These are phyloP conservation scores for Amphipoea lucens DNA, from an alignment of 2,888 invertebrate genomes.

Conservation along the genomic window DNA sequence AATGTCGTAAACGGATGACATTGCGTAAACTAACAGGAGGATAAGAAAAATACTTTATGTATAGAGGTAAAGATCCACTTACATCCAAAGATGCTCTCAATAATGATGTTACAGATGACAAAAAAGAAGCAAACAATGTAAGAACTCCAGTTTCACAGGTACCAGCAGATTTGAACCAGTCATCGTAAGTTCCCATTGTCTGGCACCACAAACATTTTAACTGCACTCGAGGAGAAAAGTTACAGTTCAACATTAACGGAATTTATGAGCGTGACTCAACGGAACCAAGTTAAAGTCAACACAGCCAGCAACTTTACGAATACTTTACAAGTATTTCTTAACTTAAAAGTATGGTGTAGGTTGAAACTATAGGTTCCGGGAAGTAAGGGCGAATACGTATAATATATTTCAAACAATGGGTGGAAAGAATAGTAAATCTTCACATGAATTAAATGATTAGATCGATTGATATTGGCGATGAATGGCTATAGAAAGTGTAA, in stretches of 20 bases:
- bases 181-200: conserved; percentile 46
- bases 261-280: conserved; percentile 60
- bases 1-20: not conserved
- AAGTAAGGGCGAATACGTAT: not conserved
- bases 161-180: conserved; percentile 34
- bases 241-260: conserved; percentile 50
- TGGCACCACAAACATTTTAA: conserved; percentile 48
- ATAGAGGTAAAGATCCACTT: not conserved
- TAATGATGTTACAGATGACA: not conserved
- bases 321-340: conserved; percentile 51
- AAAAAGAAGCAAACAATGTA: conserved; percentile 13
- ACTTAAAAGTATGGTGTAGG: conserved; percentile 19
- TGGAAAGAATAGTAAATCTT: not conserved
- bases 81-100: not conserved
- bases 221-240: conserved; percentile 58
- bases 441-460: not conserved
- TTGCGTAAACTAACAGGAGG: not conserved
- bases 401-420: not conserved
- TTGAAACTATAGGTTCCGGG: conserved; percentile 5
- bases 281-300: conserved; percentile 44
- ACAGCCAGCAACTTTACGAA: conserved; percentile 33
- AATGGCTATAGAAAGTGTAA: not conserved
- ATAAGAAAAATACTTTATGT: not conserved
- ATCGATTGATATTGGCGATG: not conserved
- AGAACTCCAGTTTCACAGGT: conserved; percentile 4